phyloP scores from a whole-genome alignment of 2,888 invertebrate genomes.

The Lasioglossum figueresi region DNA sequence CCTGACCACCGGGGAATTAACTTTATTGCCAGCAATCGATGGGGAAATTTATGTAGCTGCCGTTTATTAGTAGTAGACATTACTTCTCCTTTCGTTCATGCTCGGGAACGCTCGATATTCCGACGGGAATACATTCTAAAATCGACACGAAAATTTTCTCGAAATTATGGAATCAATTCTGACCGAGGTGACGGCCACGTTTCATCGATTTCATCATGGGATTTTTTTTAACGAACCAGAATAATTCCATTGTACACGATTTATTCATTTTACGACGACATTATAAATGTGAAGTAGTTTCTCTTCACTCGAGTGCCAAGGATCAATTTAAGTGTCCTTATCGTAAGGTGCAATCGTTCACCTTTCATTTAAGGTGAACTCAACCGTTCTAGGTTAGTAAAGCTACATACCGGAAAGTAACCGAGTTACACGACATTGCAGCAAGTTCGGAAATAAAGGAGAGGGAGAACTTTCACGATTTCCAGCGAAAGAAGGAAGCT shows the following conservation, averaged over 20 bases:
- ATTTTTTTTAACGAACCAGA: neutral
- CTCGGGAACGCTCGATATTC: neutral
- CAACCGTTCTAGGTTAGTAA: neutral
- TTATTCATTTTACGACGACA: no score
- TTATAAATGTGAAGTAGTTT: no score
- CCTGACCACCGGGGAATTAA: neutral
- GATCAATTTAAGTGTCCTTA: neutral
- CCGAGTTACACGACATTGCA: neutral
- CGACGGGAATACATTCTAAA: neutral
- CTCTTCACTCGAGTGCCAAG: no score
- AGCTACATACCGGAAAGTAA: neutral
- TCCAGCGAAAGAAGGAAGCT: slow-evolving; percentile 55
- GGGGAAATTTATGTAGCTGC: neutral
- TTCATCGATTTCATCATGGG: neutral
- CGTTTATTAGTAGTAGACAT: neutral
- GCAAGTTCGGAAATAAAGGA: neutral
- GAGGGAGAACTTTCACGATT: slow-evolving; percentile 38
- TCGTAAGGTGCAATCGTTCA: neutral
- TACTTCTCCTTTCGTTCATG: neutral
- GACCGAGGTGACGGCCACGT: neutral
- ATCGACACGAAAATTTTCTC: neutral
- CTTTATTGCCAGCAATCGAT: neutral
- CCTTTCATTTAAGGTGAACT: no score
- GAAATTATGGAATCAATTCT: neutral
- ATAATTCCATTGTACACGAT: no score